A percentile compares a stretch with the other conserved stretches of the same genome.
Evolutionary conservation across 2,888 invertebrate species (phyloP).

Genomic region (Eupithecia exiguata): DNA sequence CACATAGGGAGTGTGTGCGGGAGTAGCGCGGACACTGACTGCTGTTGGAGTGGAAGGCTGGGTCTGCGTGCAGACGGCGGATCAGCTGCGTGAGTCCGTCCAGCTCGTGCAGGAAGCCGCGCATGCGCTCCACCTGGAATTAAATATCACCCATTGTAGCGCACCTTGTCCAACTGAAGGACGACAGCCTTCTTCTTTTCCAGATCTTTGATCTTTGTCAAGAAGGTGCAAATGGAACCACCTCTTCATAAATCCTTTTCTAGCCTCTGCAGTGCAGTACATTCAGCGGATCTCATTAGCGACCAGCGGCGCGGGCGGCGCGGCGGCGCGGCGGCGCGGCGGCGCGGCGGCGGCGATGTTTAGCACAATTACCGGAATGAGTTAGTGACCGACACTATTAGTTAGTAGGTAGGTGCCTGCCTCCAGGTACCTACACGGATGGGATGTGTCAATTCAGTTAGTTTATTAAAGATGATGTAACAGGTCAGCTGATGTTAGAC

Average conservation of each 20-base stretch:
- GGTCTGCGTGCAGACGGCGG: conserved; percentile 80
- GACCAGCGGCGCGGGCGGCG: neutral
- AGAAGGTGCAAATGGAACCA: neutral
- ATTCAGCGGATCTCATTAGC: neutral
- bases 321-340: neutral
- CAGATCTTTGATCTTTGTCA: neutral
- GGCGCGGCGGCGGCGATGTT: neutral
- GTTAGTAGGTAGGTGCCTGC: too few relatives aligned
- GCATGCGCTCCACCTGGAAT: conserved; percentile 77
- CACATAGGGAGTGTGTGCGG: neutral
- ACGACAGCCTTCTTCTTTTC: neutral
- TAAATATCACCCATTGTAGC: neutral
- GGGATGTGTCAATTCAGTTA: too few relatives aligned
- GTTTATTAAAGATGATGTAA: too few relatives aligned
- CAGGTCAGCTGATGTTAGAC: too few relatives aligned
- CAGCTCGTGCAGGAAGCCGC: conserved; percentile 79
- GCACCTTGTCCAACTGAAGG: neutral
- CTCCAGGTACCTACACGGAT: too few relatives aligned
- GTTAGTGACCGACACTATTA: too few relatives aligned
- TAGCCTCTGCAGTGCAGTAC: neutral
- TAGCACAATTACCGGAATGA: conserved; percentile 46
- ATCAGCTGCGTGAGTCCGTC: conserved; percentile 76
- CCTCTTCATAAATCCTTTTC: neutral
- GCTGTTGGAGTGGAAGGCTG: neutral
- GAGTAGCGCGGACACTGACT: neutral